These are phyloP conservation scores for Latrodectus hesperus DNA, from an alignment of 2,888 invertebrate genomes.

Conservation along the genomic window DNA sequence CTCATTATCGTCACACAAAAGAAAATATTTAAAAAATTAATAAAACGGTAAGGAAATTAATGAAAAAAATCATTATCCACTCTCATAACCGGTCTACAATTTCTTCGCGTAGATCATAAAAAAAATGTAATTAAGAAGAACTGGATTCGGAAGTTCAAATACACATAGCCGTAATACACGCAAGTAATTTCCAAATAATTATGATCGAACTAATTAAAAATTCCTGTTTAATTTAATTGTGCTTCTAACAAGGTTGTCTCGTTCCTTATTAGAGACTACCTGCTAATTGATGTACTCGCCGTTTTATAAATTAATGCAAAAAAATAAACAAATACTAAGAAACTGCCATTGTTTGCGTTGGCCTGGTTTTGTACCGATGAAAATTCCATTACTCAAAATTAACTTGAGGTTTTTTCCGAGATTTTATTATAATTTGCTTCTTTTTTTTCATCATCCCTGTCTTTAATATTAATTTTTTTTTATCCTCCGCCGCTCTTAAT, in stretches of 20 bases:
- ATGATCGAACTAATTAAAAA: conserved; percentile 69
- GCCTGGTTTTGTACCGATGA: conserved; percentile 45
- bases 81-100: conserved; percentile 20
- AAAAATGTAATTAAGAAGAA: conserved; percentile 67
- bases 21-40: conserved; percentile 35
- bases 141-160: conserved; percentile 53
- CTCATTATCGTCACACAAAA: conserved; percentile 47
- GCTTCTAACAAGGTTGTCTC: conserved; percentile 63
- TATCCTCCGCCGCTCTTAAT: conserved; percentile 43
- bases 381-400: conserved; percentile 69
- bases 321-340: conserved; percentile 15
- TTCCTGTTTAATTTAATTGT: conserved; percentile 69
- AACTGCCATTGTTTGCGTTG: conserved; percentile 47
- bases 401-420: conserved; percentile 51
- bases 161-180: conserved; percentile 58
- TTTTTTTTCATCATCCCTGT: conserved; percentile 11
- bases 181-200: conserved; percentile 69
- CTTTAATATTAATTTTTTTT: conserved; percentile 67
- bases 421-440: conserved; percentile 63
- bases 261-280: conserved; percentile 54
- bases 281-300: conserved; percentile 66
- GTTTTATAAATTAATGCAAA: conserved; percentile 66
- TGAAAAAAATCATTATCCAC: conserved; percentile 37
- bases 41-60: conserved; percentile 54
- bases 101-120: conserved; percentile 1